Conservation (phyloP, 1,140 invertebrate species). For the Pseudobourletiella spinata region DNA sequence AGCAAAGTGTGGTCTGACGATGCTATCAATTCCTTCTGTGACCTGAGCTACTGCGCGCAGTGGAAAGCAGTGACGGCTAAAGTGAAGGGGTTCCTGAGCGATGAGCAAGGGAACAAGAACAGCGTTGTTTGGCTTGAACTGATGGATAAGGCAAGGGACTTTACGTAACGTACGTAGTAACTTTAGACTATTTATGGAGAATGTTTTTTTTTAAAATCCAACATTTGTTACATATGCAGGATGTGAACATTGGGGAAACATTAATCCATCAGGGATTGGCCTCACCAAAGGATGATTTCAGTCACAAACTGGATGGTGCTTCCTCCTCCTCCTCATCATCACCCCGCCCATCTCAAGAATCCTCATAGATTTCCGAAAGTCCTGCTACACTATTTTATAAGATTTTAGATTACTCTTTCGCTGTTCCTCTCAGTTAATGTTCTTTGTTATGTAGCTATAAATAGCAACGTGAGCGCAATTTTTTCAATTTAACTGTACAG, state of each 20-base stretch:
- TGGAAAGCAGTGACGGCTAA: constrained; percentile 23
- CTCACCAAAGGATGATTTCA: neutral
- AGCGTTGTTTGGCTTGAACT: constrained; percentile 29
- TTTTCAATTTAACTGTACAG: too few relatives aligned
- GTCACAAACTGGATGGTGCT: neutral
- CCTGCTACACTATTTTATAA: too few relatives aligned
- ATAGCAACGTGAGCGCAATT: too few relatives aligned
- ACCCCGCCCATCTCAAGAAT: too few relatives aligned
- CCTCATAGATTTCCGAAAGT: too few relatives aligned
- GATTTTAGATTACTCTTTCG: too few relatives aligned
- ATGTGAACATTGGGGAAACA: constrained; percentile 26
- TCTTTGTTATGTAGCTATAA: too few relatives aligned
- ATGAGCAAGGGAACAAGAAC: constrained; percentile 1
- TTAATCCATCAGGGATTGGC: constrained; percentile 14
- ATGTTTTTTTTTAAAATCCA: neutral
- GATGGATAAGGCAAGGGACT: constrained; percentile 14
- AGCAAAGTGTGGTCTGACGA: constrained; percentile 32
- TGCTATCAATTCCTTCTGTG: constrained; percentile 21
- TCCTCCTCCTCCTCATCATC: too few relatives aligned
- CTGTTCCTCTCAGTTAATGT: too few relatives aligned
- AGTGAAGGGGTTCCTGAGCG: constrained; percentile 17
- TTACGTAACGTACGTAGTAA: neutral
- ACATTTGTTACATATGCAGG: neutral
- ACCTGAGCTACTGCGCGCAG: constrained; percentile 28
- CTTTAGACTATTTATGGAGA: neutral